Evolutionary conservation across 2,113 vertebrate genomes (phyloP).

Genomic region (Dolichotis patagonum): DNA sequence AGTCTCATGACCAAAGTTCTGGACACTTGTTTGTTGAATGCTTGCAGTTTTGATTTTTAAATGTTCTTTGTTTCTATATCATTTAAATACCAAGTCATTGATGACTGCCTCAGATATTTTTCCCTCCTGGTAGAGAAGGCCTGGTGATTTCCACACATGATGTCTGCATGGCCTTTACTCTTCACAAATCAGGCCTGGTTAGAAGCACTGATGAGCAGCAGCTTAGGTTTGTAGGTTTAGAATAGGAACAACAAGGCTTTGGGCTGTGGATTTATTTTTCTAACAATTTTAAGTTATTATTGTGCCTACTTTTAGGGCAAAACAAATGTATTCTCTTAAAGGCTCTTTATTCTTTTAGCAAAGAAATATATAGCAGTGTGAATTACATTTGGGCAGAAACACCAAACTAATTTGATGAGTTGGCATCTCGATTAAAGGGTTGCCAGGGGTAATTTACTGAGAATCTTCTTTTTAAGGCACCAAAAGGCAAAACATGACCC

Average conservation of each 20-base stretch:
- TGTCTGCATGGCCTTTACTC: conserved; percentile 41
- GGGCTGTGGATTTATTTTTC: conserved; percentile 66
- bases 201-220: conserved; percentile 62
- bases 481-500: background rate
- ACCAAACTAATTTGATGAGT: background rate
- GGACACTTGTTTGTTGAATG: conserved; percentile 74
- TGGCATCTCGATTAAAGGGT: background rate
- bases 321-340: conserved; percentile 56
- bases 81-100: conserved; percentile 56
- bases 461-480: background rate
- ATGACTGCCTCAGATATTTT: conserved; percentile 51
- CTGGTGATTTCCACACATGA: conserved; percentile 60
- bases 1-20: conserved; percentile 54
- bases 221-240: background rate
- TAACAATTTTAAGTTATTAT: conserved; percentile 56
- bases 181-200: conserved; percentile 46
- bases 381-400: conserved; percentile 15
- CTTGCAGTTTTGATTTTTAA: conserved; percentile 56
- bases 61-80: conserved; percentile 38
- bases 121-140: background rate
- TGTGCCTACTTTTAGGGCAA: conserved; percentile 52
- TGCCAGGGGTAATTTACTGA: background rate
- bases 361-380: conserved; percentile 23
- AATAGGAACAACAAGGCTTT: background rate
- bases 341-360: conserved; percentile 47